Conservation (phyloP, 2,797 vertebrate genomes). For the Gadopsis bispinosus region DNA sequence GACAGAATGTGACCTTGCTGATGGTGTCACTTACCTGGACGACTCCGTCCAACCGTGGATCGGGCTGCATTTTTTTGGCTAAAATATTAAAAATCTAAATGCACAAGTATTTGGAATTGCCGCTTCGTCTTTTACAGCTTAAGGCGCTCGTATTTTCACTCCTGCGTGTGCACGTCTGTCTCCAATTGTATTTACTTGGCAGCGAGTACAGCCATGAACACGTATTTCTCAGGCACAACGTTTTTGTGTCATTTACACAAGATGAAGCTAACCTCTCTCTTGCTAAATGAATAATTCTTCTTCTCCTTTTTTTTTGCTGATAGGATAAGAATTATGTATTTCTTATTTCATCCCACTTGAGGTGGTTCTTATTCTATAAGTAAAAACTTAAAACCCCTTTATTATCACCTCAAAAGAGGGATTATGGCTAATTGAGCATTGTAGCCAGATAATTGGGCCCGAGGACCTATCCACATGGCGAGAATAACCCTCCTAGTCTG, state of each 20-base stretch:
- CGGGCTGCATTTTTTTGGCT: slow-evolving; percentile 2
- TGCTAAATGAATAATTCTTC: slow-evolving; percentile 7
- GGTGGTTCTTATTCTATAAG: slow-evolving; percentile 70
- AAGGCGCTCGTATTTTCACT: background rate
- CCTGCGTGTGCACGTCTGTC: background rate
- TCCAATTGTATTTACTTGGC: slow-evolving; percentile 7
- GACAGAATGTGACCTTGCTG: slow-evolving; percentile 91
- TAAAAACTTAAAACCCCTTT: slow-evolving; percentile 83
- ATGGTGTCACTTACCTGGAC: slow-evolving; percentile 83
- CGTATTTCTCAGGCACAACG: background rate
- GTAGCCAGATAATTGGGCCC: slow-evolving; percentile 91
- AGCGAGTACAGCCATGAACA: slow-evolving; percentile 4
- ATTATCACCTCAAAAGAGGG: slow-evolving; percentile 88
- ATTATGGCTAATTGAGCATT: slow-evolving; percentile 90
- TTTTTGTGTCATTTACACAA: slow-evolving; percentile 6
- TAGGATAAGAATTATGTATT: slow-evolving; percentile 61
- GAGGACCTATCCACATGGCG: slow-evolving; percentile 92
- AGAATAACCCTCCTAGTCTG: slow-evolving; percentile 92
- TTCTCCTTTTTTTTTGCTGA: background rate
- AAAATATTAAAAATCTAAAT: background rate
- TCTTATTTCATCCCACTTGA: slow-evolving; percentile 71
- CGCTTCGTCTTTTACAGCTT: slow-evolving; percentile 5
- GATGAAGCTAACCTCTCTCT: slow-evolving; percentile 5
- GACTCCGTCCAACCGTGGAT: slow-evolving; percentile 34
- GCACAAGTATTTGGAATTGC: background rate